Base-by-base conservation (phyloP, 2,113 vertebrate species). In the Mustela lutreola region DNA sequence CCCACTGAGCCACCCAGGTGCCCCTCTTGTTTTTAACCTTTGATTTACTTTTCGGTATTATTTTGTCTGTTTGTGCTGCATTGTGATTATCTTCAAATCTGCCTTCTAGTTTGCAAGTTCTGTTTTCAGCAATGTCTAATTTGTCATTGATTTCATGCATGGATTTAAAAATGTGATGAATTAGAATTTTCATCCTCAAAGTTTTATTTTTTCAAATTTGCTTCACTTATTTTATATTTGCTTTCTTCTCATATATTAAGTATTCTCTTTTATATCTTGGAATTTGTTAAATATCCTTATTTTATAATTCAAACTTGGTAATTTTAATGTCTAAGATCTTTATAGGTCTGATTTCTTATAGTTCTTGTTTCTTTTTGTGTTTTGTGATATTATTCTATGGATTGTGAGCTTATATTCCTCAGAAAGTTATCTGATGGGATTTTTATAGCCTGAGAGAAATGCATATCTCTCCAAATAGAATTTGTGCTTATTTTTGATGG, bases 231-330 rank as follows among this genome's bases (percentile, higher is more conserved):
- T 91, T 91, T 94, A 73, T 87, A 48, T 26, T 86, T 48, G 91
- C n/a, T 95, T 85, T 48, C 4, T 56, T 42, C 63, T 91, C n/a
- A 62, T 45, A 65, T 50, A 71, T 91, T 50, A 70, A 24, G 5
- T 75, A 31, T 81, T 53, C 12, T 94, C 8, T 71, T 92, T 84
- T 80, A 67, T 22, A n/a, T 78, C 58, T 97, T 75, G 88, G 88
- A 89, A 85, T 7, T 42, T 86, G 62, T 67, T 73, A 82, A 86
- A 70, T 62, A 60, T 4, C 48, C 31, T 75, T 88, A 92, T 65
- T 93, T 92, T 86, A 36, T 82, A 62, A 90, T 90, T 24, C 76
- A n/a, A 97, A 28, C 16, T 96, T 82, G 33, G 76, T 93, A 39
- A 82, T 85, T 89, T 92, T 67, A 92, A 31, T 78, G 31, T 85